Percentiles rank a stretch among this genome's conserved stretches.
Conservation (phyloP, 2,797 vertebrate species). For the Hoplostethus atlanticus region DNA sequence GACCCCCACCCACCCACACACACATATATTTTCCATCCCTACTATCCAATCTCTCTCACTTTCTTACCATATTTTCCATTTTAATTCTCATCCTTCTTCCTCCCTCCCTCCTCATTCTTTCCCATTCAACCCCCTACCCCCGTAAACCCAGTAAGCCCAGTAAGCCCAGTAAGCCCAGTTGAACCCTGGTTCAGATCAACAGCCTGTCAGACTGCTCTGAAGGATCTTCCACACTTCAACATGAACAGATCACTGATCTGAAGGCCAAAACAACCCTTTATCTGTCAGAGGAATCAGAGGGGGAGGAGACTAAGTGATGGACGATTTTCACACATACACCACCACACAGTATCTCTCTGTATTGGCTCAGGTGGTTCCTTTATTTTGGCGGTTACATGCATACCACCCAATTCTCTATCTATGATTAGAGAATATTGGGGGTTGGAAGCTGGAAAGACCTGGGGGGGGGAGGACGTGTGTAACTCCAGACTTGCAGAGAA, state of each 20-base stretch:
- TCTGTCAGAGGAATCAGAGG: conserved; percentile 18
- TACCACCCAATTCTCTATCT: too few species aligned
- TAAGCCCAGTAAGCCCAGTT: background rate
- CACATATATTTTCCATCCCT: too few species aligned
- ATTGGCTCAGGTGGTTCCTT: too few species aligned
- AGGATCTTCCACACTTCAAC: conserved; percentile 1
- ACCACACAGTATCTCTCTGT: too few species aligned
- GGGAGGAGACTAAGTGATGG: conserved; percentile 1
- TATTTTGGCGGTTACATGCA: too few species aligned
- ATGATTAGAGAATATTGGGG: too few species aligned
- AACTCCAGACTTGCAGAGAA: background rate
- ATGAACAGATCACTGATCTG: conserved; percentile 25
- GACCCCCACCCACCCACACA: too few species aligned
- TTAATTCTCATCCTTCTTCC: background rate
- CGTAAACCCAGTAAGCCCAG: background rate
- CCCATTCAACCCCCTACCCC: conserved; percentile 29
- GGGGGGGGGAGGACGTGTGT: too few species aligned
- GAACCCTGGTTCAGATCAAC: conserved; percentile 48
- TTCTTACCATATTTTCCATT: too few species aligned
- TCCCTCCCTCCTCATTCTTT: conserved; percentile 20
- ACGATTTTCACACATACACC: too few species aligned
- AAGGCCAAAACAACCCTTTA: conserved; percentile 17
- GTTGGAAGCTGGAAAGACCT: too few species aligned
- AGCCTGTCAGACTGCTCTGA: conserved; percentile 12
- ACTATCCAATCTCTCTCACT: too few species aligned